phyloP scores from a whole-genome alignment of 2,888 invertebrate genomes.

The Clistopyga incitator region DNA sequence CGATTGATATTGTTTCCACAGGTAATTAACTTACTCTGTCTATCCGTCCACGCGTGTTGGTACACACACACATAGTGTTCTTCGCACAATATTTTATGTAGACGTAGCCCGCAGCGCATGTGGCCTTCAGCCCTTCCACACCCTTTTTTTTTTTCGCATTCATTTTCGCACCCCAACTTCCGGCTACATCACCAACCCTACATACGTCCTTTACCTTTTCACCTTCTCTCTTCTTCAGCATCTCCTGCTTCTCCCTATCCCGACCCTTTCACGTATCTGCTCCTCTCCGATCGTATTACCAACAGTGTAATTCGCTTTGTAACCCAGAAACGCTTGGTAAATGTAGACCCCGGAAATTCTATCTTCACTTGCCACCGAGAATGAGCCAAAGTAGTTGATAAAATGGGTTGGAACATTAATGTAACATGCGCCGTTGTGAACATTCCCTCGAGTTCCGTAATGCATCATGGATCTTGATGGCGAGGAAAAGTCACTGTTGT shows the following conservation, averaged over 20 bases:
- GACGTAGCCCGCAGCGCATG: neutral
- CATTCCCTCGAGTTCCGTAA: slow-evolving; percentile 12
- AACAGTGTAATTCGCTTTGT: slow-evolving; percentile 31
- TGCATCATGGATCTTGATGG: neutral
- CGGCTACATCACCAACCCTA: neutral
- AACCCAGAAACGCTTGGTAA: slow-evolving; percentile 39
- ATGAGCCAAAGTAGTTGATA: neutral
- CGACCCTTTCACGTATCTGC: neutral
- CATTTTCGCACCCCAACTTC: slow-evolving; percentile 3
- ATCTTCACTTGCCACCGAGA: neutral
- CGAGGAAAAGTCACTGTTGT: slow-evolving; percentile 1
- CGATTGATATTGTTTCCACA: slow-evolving; percentile 76
- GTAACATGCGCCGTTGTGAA: neutral
- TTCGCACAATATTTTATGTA: slow-evolving; percentile 27
- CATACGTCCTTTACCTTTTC: neutral
- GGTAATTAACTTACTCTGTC: slow-evolving; percentile 73
- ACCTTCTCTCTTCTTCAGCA: neutral
- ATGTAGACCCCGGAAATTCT: slow-evolving; percentile 7
- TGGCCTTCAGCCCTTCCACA: neutral
- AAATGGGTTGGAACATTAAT: neutral
- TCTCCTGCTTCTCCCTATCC: neutral
- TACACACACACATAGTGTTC: slow-evolving; percentile 14
- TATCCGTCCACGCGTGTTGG: slow-evolving; percentile 47
- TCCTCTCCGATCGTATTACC: slow-evolving; percentile 24
- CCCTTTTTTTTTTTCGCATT: slow-evolving; percentile 1